Percentiles rank a stretch among this genome's conserved stretches.
These are phyloP conservation scores for Rhagologus leucostigma DNA, from an alignment of 2,113 vertebrate genomes.

Conservation along the genomic window DNA sequence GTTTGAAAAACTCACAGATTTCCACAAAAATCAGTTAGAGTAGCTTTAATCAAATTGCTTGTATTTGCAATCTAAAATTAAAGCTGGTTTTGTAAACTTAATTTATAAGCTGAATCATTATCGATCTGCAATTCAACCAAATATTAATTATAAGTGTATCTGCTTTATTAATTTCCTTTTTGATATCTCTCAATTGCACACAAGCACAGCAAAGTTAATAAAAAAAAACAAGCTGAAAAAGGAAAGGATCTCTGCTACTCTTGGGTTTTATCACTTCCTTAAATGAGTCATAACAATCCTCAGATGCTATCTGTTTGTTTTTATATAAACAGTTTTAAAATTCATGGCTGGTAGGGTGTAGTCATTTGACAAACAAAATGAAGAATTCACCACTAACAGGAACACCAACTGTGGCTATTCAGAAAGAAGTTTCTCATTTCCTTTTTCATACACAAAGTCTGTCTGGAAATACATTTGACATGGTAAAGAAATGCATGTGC, in stretches of 20 bases:
- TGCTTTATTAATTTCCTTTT: background rate
- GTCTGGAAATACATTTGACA: background rate
- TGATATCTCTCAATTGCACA: background rate
- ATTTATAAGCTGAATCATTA: background rate
- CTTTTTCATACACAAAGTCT: background rate
- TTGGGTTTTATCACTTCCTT: constrained; percentile 36
- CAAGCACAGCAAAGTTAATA: background rate
- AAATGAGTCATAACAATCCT: constrained; percentile 29
- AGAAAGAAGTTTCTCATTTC: background rate
- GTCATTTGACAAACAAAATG: constrained; percentile 21
- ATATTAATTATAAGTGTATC: background rate
- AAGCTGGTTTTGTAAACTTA: background rate
- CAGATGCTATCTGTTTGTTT: constrained; percentile 35
- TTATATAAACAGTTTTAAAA: constrained; percentile 8
- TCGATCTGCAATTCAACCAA: background rate
- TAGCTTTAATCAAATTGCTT: background rate
- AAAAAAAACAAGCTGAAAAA: background rate
- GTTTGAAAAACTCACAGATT: background rate
- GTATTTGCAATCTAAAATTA: background rate
- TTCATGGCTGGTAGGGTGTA: background rate
- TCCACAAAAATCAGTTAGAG: background rate
- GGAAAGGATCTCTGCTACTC: background rate
- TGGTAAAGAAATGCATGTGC: background rate
- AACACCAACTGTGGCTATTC: background rate
- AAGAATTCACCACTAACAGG: background rate